Percentiles rank a stretch among this genome's conserved stretches.
Evolutionary conservation across 2,888 invertebrate genomes (phyloP).

Genomic region (Tipula lateralis): DNA sequence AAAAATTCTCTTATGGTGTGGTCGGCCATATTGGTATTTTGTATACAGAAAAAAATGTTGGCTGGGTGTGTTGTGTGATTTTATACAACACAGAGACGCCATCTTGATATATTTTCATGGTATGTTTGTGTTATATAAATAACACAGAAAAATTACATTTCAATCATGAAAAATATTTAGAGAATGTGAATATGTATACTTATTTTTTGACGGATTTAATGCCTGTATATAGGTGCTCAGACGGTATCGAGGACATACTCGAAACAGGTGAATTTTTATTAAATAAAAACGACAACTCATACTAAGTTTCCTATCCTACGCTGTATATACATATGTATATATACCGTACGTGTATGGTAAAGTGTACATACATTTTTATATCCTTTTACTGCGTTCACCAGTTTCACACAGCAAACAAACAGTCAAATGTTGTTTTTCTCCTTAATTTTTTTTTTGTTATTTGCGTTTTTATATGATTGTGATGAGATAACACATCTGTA

Average conservation of each 20-base stretch:
- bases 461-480: not conserved
- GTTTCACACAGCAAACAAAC: not conserved
- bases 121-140: not conserved
- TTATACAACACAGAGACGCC: not conserved
- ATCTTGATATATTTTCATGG: not conserved
- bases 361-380: not conserved
- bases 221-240: not conserved
- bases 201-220: not conserved
- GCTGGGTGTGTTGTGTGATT: constrained; percentile 24
- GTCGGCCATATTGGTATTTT: constrained; percentile 11
- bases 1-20: not conserved
- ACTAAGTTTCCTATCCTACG: not conserved
- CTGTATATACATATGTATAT: not conserved
- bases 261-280: not conserved
- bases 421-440: constrained; percentile 14
- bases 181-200: not conserved
- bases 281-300: not conserved
- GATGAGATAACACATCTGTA: constrained; percentile 29
- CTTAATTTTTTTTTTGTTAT: constrained; percentile 14
- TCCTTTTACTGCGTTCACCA: constrained; percentile 3
- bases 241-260: not conserved
- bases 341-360: not conserved
- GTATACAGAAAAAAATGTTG: not conserved
- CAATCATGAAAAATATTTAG: not conserved
- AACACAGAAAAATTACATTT: not conserved